These are phyloP conservation scores for Empidonax alnorum DNA, from an alignment of 2,113 vertebrate species.

Conservation along the genomic window DNA sequence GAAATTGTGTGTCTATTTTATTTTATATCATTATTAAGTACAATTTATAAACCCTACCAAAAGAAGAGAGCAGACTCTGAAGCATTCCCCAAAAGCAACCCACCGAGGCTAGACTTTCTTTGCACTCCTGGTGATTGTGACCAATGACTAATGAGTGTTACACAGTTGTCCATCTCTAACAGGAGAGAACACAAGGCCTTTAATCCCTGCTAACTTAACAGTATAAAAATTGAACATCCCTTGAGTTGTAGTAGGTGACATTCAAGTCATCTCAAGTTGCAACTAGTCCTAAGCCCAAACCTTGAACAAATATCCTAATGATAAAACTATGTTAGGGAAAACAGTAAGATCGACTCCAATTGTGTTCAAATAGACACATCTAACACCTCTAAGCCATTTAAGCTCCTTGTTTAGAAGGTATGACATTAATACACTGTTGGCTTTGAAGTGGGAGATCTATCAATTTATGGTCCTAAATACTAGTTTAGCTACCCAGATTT, in stretches of 20 bases:
- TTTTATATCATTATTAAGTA: background rate
- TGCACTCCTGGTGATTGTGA: background rate
- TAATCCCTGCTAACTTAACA: background rate
- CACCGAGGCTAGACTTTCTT: background rate
- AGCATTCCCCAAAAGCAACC: background rate
- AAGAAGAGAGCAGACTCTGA: background rate
- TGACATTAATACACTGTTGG: background rate
- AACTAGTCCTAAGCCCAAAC: background rate
- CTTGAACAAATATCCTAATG: background rate
- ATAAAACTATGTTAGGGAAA: background rate
- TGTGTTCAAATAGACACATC: background rate
- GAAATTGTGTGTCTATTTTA: background rate
- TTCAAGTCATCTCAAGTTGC: background rate
- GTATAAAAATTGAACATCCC: background rate
- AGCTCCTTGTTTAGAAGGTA: background rate
- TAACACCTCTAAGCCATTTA: background rate
- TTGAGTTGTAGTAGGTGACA: background rate
- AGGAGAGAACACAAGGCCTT: background rate
- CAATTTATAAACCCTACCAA: background rate
- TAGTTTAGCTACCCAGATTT: background rate
- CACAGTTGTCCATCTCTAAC: background rate
- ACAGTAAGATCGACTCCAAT: background rate
- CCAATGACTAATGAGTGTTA: background rate
- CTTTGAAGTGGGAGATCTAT: background rate
- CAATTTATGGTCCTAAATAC: background rate